phyloP scores from a whole-genome alignment of 2,888 invertebrate genomes.

The Heliconius aoede region DNA sequence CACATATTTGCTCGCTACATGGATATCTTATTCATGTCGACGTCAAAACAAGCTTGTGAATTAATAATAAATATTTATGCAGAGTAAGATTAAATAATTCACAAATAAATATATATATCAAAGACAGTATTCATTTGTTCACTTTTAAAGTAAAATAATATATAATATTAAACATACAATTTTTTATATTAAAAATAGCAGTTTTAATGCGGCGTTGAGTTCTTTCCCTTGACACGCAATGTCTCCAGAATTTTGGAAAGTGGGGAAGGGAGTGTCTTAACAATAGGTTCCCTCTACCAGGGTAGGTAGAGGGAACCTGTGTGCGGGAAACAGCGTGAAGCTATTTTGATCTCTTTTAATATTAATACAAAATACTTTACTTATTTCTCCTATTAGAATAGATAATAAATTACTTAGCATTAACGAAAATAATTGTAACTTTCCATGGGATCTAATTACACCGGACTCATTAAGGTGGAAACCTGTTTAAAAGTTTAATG shows the following conservation, averaged over 20 bases:
- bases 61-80: constrained; percentile 18
- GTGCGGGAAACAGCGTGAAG: too few species aligned
- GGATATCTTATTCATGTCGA: constrained; percentile 35
- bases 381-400: neutral
- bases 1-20: constrained; percentile 21
- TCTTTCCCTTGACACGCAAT: too few species aligned
- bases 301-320: too few species aligned
- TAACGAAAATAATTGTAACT: constrained; percentile 3
- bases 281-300: too few species aligned
- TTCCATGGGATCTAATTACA: neutral
- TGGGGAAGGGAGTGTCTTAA: too few species aligned
- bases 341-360: too few species aligned
- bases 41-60: constrained; percentile 21
- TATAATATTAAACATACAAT: neutral
- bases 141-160: neutral
- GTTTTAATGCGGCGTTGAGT: too few species aligned
- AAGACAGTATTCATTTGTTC: neutral
- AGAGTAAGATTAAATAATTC: neutral
- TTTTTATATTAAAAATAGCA: too few species aligned
- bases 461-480: constrained; percentile 14
- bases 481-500: constrained; percentile 32
- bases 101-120: neutral
- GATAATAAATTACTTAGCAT: constrained; percentile 1
- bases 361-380: too few species aligned
- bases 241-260: too few species aligned